A percentile compares a stretch with the other conserved stretches of the same genome.
phyloP scores from a whole-genome alignment of 1,140 invertebrate species.

The Drosophila ficusphila region DNA sequence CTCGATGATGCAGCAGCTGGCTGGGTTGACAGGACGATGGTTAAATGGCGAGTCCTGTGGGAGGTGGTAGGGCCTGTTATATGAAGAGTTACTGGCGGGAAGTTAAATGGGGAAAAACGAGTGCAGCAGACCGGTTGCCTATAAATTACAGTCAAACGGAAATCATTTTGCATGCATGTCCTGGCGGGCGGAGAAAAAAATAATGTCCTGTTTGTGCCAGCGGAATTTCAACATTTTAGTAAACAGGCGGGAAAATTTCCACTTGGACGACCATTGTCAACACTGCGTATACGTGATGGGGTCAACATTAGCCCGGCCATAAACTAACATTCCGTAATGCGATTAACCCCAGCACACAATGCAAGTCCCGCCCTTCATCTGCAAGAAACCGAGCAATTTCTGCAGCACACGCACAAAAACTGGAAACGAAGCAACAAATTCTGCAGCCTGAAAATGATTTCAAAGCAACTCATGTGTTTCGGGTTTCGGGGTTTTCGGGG shows the following conservation, averaged over 20 bases:
- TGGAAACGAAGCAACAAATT: slow-evolving; percentile 42
- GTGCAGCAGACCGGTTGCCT: slow-evolving; percentile 34
- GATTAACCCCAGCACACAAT: slow-evolving; percentile 28
- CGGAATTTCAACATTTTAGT: slow-evolving; percentile 57
- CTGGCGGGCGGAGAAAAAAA: slow-evolving; percentile 12
- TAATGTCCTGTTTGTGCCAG: slow-evolving; percentile 53
- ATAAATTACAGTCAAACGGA: slow-evolving; percentile 77
- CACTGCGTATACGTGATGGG: slow-evolving; percentile 32
- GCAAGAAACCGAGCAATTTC: slow-evolving; percentile 22
- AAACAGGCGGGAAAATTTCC: slow-evolving; percentile 47
- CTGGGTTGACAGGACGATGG: slow-evolving; percentile 1
- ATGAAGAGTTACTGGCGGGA: slow-evolving; percentile 2
- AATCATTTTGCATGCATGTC: slow-evolving; percentile 67
- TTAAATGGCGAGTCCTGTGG: background rate
- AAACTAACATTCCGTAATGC: slow-evolving; percentile 36
- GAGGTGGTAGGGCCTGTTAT: background rate
- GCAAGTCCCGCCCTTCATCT: slow-evolving; percentile 1
- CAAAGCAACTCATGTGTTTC: slow-evolving; percentile 30
- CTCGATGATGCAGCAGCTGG: slow-evolving; percentile 33
- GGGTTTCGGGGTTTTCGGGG: too few species aligned
- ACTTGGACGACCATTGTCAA: slow-evolving; percentile 38
- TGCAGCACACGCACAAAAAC: slow-evolving; percentile 44
- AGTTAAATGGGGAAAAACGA: slow-evolving; percentile 1
- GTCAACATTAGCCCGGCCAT: slow-evolving; percentile 6
- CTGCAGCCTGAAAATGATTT: slow-evolving; percentile 52